A percentile compares a stretch with the other conserved stretches of the same genome.
These are phyloP conservation scores for Philaenus spumarius DNA, from an alignment of 1,140 invertebrate species.

Conservation along the genomic window DNA sequence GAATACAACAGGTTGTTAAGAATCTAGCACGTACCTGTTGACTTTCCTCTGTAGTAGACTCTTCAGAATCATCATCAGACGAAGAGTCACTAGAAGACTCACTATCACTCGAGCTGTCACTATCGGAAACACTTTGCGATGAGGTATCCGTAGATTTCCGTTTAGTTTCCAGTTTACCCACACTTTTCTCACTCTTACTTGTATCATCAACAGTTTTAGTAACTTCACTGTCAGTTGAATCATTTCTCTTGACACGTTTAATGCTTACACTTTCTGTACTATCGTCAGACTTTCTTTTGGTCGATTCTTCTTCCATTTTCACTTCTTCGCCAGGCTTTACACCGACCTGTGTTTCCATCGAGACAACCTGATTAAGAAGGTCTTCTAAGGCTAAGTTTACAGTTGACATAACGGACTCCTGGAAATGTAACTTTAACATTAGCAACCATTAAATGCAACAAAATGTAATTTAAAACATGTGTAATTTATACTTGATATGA, in stretches of 20 bases:
- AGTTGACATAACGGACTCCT: constrained; percentile 4
- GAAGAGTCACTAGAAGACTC: constrained; percentile 2
- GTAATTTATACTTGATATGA: too few species aligned
- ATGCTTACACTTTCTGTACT: constrained; percentile 6
- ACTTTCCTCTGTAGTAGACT: not conserved
- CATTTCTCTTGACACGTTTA: constrained; percentile 13
- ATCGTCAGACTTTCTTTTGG: not conserved
- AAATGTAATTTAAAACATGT: too few species aligned
- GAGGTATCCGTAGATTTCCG: constrained; percentile 11
- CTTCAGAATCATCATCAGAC: constrained; percentile 8
- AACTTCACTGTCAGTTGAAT: not conserved
- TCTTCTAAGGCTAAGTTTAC: not conserved
- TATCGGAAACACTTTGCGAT: constrained; percentile 12
- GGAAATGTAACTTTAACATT: too few species aligned
- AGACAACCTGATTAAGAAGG: not conserved
- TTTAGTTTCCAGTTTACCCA: not conserved
- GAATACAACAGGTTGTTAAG: too few species aligned
- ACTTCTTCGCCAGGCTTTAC: not conserved
- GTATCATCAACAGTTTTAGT: too few species aligned
- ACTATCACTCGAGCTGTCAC: constrained; percentile 12
- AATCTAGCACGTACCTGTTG: too few species aligned
- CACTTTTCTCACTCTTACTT: too few species aligned
- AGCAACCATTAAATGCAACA: too few species aligned
- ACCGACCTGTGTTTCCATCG: too few species aligned
- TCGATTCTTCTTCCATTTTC: not conserved